phyloP scores from a whole-genome alignment of 2,888 invertebrate genomes.

The Synanthedon andrenaeformis region DNA sequence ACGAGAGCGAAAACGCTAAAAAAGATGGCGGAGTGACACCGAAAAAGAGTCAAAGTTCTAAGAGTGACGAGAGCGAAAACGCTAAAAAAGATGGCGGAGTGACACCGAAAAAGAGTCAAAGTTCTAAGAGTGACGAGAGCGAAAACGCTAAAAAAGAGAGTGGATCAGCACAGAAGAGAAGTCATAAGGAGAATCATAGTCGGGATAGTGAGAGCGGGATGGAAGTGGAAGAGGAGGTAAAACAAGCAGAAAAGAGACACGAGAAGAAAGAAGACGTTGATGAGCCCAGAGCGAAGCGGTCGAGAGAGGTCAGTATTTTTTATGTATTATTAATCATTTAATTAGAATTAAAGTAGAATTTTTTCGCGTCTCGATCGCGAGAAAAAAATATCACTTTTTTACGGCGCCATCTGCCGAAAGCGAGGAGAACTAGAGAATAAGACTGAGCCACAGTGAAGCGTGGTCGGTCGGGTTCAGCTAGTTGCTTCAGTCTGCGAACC shows the following conservation, averaged over 20 bases:
- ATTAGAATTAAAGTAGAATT: too few species aligned
- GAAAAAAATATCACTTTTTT: too few species aligned
- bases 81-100: background rate
- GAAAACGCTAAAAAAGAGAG: background rate
- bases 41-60: background rate
- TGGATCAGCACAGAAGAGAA: background rate
- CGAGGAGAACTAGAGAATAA: too few species aligned
- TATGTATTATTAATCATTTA: background rate
- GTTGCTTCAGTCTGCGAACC: too few species aligned
- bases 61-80: background rate
- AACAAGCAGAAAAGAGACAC: constrained; percentile 14
- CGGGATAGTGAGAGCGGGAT: constrained; percentile 7
- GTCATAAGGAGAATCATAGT: constrained; percentile 3
- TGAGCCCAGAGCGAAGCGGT: constrained; percentile 54
- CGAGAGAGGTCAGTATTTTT: constrained; percentile 42
- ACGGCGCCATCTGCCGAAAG: too few species aligned
- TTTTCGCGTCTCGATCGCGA: too few species aligned
- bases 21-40: background rate
- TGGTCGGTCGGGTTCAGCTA: too few species aligned
- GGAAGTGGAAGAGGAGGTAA: constrained; percentile 8
- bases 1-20: background rate
- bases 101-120: background rate
- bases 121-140: background rate
- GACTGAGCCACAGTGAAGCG: too few species aligned
- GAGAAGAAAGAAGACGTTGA: constrained; percentile 27